Conservation (phyloP, 2,888 invertebrate genomes). For the Tanaodytes sp. region DNA sequence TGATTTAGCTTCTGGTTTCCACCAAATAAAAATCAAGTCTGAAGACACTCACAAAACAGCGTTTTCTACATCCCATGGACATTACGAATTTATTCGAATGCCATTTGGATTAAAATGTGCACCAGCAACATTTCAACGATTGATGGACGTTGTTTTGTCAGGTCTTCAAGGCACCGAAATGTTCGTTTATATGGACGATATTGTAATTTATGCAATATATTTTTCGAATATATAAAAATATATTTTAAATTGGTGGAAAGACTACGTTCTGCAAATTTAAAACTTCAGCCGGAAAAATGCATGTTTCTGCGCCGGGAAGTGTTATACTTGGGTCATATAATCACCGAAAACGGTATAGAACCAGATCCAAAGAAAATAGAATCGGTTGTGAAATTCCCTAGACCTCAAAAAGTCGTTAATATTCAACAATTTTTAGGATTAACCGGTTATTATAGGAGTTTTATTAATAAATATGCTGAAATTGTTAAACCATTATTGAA, state of each 20-base stretch:
- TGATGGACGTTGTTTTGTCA: no score
- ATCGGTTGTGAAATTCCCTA: neutral
- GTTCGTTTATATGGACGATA: no score
- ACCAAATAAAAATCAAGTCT: neutral
- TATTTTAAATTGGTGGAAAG: neutral
- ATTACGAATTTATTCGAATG: no score
- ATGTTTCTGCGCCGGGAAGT: neutral
- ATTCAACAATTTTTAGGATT: neutral
- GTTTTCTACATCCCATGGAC: no score
- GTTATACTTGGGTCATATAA: conserved; percentile 1
- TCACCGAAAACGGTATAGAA: neutral
- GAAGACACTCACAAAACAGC: neutral
- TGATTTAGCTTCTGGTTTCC: no score
- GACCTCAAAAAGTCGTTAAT: neutral
- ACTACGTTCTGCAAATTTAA: neutral
- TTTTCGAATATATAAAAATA: neutral
- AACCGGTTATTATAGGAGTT: neutral
- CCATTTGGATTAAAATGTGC: neutral
- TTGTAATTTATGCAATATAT: neutral
- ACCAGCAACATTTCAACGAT: no score
- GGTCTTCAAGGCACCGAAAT: neutral
- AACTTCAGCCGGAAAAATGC: neutral
- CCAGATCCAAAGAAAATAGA: conserved; percentile 1
- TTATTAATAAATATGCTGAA: neutral
- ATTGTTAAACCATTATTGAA: neutral